Conservation (phyloP, 2,888 invertebrate species). For the Camponotus fellah region DNA sequence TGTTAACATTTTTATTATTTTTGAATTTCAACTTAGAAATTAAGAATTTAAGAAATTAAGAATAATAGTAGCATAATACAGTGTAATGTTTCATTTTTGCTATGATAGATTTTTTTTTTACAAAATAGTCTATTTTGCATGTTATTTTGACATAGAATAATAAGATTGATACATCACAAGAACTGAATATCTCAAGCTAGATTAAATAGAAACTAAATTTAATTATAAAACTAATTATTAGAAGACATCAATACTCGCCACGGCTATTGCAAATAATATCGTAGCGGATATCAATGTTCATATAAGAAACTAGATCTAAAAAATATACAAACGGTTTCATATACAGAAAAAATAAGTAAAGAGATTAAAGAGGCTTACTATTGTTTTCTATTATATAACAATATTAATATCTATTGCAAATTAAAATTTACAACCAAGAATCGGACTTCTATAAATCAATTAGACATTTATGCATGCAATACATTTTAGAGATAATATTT, state of each 20-base stretch:
- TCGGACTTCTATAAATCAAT: neutral
- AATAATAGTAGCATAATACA: no score
- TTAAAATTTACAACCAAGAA: neutral
- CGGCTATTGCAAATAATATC: neutral
- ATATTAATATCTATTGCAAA: neutral
- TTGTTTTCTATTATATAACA: neutral
- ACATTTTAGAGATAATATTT: constrained; percentile 12
- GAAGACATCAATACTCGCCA: neutral
- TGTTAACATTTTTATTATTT: neutral
- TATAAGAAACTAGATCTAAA: neutral
- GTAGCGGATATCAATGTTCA: neutral
- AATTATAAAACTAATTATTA: neutral
- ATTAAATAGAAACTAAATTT: neutral
- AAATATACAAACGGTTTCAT: neutral
- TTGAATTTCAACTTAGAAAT: no score
- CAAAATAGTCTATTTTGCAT: neutral
- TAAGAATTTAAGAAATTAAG: no score
- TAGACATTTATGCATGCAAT: neutral
- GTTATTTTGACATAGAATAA: neutral
- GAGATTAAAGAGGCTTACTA: neutral
- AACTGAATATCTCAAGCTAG: neutral
- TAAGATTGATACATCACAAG: neutral
- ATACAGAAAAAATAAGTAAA: neutral
- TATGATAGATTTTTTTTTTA: neutral
- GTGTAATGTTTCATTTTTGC: neutral